A percentile compares a stretch with the other conserved stretches of the same genome.
These are phyloP conservation scores for Rhea pennata DNA, from an alignment of 2,113 vertebrate species.

Conservation along the genomic window DNA sequence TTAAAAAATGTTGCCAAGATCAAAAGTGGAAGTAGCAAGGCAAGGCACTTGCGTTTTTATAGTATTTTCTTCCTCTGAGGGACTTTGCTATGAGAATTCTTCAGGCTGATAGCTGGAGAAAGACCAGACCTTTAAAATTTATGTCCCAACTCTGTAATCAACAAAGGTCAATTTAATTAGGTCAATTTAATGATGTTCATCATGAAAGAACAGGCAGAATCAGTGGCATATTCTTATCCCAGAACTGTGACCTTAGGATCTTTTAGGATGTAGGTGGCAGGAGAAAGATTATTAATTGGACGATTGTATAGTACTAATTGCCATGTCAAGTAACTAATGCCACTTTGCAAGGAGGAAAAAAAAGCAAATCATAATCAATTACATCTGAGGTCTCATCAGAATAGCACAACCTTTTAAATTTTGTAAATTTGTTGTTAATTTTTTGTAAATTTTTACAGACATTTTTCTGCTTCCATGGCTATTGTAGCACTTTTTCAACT, in stretches of 20 bases:
- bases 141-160: neutral
- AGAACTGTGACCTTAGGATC: neutral
- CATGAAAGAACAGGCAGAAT: neutral
- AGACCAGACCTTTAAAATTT: neutral
- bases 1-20: neutral
- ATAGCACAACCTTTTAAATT: neutral
- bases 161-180: neutral
- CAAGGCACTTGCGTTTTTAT: neutral
- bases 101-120: neutral
- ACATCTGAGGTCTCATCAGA: neutral
- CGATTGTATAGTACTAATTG: neutral
- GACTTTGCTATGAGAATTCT: neutral
- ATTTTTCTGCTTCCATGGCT: neutral
- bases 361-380: neutral
- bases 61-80: neutral
- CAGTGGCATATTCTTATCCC: fast-evolving
- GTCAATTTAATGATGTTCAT: neutral
- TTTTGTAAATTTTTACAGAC: neutral
- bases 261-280: neutral
- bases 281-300: neutral
- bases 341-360: neutral
- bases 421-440: neutral
- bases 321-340: neutral
- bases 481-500: neutral
- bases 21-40: neutral